These are phyloP conservation scores for Sycobia sp. DNA, from an alignment of 1,140 invertebrate genomes.

Conservation along the genomic window DNA sequence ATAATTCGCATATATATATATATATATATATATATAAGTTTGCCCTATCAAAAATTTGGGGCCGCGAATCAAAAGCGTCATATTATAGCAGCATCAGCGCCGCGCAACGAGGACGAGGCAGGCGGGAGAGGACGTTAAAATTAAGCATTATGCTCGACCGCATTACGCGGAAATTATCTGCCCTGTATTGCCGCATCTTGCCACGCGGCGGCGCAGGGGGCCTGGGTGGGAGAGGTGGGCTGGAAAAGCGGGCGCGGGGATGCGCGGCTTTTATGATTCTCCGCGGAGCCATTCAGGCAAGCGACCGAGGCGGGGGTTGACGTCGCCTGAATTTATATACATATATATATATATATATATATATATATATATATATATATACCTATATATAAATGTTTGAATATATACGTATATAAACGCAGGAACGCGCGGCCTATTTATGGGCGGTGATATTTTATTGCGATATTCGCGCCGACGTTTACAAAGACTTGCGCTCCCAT, in stretches of 20 bases:
- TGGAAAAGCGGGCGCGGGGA: constrained; percentile 25
- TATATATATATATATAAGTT: too few relatives aligned
- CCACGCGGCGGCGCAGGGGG: not conserved
- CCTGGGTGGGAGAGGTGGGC: not conserved
- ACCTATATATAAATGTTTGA: too few relatives aligned
- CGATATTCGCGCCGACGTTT: constrained; percentile 57
- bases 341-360: too few relatives aligned
- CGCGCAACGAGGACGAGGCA: not conserved
- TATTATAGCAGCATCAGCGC: too few relatives aligned
- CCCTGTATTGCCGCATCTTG: too few relatives aligned
- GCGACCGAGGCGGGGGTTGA: not conserved
- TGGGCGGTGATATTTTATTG: constrained; percentile 53
- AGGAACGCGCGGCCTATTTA: constrained; percentile 36
- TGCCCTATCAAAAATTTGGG: too few relatives aligned
- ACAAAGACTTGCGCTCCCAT: constrained; percentile 54
- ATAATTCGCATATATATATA: too few relatives aligned
- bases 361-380: too few relatives aligned
- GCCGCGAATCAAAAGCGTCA: too few relatives aligned
- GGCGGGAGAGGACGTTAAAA: constrained; percentile 24
- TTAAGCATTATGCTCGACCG: constrained; percentile 36
- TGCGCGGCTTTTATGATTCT: constrained; percentile 25
- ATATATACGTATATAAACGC: too few relatives aligned
- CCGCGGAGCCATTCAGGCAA: constrained; percentile 19
- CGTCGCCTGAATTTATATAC: constrained; percentile 42
- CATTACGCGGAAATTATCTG: constrained; percentile 3